Evolutionary conservation across 2,113 vertebrate species (phyloP), one percentile per base, ranked within the genome.

Genomic region (Cyanoliseus patagonus): DNA sequence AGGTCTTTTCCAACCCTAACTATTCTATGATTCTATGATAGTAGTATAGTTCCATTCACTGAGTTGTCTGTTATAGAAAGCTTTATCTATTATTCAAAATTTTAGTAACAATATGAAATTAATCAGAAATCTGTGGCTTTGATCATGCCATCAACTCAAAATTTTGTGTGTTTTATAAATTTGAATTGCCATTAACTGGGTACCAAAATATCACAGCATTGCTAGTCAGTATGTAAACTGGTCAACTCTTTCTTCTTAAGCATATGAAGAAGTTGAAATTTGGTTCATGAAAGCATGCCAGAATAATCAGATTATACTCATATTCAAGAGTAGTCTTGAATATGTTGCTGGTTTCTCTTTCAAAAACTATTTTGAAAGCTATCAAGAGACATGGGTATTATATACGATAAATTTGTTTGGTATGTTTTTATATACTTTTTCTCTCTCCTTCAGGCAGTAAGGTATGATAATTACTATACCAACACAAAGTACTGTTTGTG

Each of bases 401-500:
- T 22, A 11, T 15, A n/a, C 33, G n/a, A 57, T 31, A 41, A 19
- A 70, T 80, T 86, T 37, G 18, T 75, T 83, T 83, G 61, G 8
- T 80, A 17, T 80, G 13, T 47, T 69, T 91, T 94, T 37, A 72
- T 89, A 28, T 78, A 14, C 31, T 86, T 88, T 66, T 55, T 91
- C 5, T 96, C 27, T 92, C 94, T 91, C 80, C 68, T 76, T 4
- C 97, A 99, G 99, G 99, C 99, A 17, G 98, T 99, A 85, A 97
- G 97, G 66, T 99, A 99, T 35, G 98, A 99, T 47, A 99, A 99
- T 97, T 98, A 99, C 78, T 98, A 98, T 81, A 99, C 99, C 95
- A 99, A 99, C 97, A 99, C 99, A 24, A 99, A 99, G 93, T 99
- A 99, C 95, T 99, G 99, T 89, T 97, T 99, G 94, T 99, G 99